phyloP scores from a whole-genome alignment of 2,888 invertebrate species.

The Seira sanloemensis region DNA sequence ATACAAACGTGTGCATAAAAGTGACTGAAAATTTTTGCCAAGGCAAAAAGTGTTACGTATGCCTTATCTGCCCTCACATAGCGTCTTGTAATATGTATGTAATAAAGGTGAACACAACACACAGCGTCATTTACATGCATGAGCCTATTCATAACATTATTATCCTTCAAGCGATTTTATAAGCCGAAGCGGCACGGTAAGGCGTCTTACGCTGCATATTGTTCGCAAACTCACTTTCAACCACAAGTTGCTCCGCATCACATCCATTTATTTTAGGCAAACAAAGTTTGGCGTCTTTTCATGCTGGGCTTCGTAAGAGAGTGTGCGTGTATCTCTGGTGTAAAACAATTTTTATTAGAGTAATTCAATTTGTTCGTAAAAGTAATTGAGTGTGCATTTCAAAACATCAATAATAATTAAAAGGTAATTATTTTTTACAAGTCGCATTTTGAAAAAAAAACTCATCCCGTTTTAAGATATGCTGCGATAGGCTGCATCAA shows the following conservation, averaged over 20 bases:
- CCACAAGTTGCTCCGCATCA: conserved; percentile 43
- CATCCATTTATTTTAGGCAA: conserved; percentile 31
- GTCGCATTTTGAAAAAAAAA: too few relatives aligned
- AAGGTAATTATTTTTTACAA: background rate
- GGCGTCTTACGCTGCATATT: background rate
- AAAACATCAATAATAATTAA: background rate
- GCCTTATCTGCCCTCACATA: conserved; percentile 34
- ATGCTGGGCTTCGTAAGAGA: background rate
- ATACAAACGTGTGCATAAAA: too few relatives aligned
- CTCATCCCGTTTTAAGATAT: too few relatives aligned
- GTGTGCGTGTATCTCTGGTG: conserved; percentile 12
- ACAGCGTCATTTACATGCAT: background rate
- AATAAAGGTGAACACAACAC: too few relatives aligned
- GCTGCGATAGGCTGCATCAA: background rate
- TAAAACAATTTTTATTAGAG: background rate
- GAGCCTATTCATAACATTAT: background rate
- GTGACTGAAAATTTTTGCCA: conserved; percentile 17
- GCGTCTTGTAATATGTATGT: too few relatives aligned
- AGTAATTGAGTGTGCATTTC: conserved; percentile 1
- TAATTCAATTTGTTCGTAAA: background rate
- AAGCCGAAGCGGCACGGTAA: background rate
- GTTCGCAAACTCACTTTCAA: conserved; percentile 56
- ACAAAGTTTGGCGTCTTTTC: conserved; percentile 17
- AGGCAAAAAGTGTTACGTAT: conserved; percentile 40
- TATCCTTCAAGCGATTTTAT: background rate